Base-by-base conservation (phyloP, 1,140 invertebrate genomes). In the Popillia japonica region DNA sequence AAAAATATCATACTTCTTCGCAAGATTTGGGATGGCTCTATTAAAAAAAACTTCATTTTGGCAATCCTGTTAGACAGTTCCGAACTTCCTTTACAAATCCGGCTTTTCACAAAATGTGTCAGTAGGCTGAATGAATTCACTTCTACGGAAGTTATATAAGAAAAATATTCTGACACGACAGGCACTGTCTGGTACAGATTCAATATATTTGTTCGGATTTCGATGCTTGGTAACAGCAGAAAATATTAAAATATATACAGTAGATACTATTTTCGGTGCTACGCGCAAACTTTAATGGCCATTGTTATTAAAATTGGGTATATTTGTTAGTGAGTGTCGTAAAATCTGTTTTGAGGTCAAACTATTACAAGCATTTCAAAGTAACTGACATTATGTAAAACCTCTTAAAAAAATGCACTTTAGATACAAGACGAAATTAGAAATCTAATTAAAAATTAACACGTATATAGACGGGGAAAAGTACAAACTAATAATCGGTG, bases 151-250 rank as follows among this genome's bases (percentile, higher is more conserved):
- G 61, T 27, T 34, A 34, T 68, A 68, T 68, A 23, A 68, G 61
- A 68, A 68, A 68, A 68, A 68, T 68, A 68, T 68, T 68, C 61
- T 68, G 61, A 68, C 61, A 68, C 61, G 61, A 27, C 61, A 68
- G 61, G 61, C 23, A 68, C 61, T 68, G 61, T 68, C 61, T 68
- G 61, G 61, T 68, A 68, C 61, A 68, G 61, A 68, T 55, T 55
- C 48, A n/a, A 55, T 55, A n/a, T 55, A 55, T 55, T n/a, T n/a
- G 17, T 17, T 14, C 14, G 6, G 10, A 3, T n/a, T 48, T 48
- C 44, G 44, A 48, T 10, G 44, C 44, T 48, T 48, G 44, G n/a
- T 48, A 48, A 10, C 6, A n/a, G 17, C n/a, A 3, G 48, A 17
- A 17, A 55, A 55, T 55, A 55, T 55, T 55, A n/a, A 55, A 55